Conservation (phyloP, 1,140 invertebrate species). For the Hermatobates lingyangjiaoensis region DNA sequence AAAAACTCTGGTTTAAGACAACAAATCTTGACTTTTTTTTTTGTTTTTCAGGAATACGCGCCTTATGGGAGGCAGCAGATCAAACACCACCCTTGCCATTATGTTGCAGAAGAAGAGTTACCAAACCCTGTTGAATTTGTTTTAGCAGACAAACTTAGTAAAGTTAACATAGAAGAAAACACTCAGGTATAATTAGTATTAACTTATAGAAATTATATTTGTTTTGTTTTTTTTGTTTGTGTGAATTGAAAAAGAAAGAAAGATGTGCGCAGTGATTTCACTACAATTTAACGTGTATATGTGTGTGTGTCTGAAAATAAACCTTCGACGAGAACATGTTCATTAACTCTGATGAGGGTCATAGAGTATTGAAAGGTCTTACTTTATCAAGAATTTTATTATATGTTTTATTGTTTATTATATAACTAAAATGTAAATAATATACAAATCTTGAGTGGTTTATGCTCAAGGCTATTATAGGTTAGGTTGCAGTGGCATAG, state of each 20-base stretch:
- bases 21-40: background rate
- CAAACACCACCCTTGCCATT: slow-evolving; percentile 51
- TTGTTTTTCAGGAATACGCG: slow-evolving; percentile 54
- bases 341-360: too few relatives aligned
- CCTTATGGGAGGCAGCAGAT: slow-evolving; percentile 69
- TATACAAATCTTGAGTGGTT: too few relatives aligned
- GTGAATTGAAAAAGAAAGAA: background rate
- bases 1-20: too few relatives aligned
- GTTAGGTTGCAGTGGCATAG: too few relatives aligned
- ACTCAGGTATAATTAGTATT: slow-evolving; percentile 13
- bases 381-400: too few relatives aligned
- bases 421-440: too few relatives aligned
- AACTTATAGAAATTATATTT: background rate
- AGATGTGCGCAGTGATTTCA: background rate
- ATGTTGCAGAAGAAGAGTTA: slow-evolving; percentile 22
- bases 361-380: too few relatives aligned
- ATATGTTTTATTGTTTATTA: too few relatives aligned
- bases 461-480: too few relatives aligned
- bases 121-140: slow-evolving; percentile 33
- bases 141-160: slow-evolving; percentile 45
- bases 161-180: slow-evolving; percentile 48
- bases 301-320: too few relatives aligned
- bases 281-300: too few relatives aligned
- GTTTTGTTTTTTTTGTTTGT: background rate
- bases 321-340: too few relatives aligned